These are phyloP conservation scores for Saccopteryx leptura DNA, from an alignment of 2,113 vertebrate species.

Conservation along the genomic window DNA sequence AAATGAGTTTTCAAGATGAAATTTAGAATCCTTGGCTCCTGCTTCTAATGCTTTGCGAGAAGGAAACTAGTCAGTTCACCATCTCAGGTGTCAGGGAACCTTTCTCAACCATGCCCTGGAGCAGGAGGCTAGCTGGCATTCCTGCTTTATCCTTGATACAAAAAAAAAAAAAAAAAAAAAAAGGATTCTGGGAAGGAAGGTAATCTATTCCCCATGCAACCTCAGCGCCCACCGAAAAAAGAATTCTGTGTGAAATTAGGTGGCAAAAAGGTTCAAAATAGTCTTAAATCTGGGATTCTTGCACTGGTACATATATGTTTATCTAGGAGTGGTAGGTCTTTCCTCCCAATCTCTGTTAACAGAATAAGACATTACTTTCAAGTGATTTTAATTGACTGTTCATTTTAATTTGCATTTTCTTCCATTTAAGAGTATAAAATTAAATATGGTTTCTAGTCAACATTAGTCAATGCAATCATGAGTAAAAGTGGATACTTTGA, in stretches of 20 bases:
- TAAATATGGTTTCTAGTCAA: not conserved
- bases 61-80: not conserved
- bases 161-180: not conserved
- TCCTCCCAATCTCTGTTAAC: not conserved
- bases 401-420: slow-evolving; percentile 28
- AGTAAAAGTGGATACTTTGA: not conserved
- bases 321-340: not conserved
- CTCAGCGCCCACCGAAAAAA: not conserved
- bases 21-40: slow-evolving; percentile 62
- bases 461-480: slow-evolving; percentile 22
- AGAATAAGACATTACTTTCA: not conserved
- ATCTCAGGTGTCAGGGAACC: not conserved
- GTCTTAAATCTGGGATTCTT: slow-evolving; percentile 43
- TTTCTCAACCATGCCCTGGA: not conserved
- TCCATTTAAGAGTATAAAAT: not conserved
- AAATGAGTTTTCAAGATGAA: slow-evolving; percentile 66
- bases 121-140: not conserved
- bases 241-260: not conserved
- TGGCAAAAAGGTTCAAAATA: slow-evolving; percentile 44
- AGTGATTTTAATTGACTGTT: slow-evolving; percentile 7
- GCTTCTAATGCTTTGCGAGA: slow-evolving; percentile 45
- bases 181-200: not conserved
- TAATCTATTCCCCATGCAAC: not conserved
- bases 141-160: not conserved
- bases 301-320: not conserved